These are phyloP conservation scores for Aradus depressus DNA, from an alignment of 2,888 invertebrate genomes.

Conservation along the genomic window DNA sequence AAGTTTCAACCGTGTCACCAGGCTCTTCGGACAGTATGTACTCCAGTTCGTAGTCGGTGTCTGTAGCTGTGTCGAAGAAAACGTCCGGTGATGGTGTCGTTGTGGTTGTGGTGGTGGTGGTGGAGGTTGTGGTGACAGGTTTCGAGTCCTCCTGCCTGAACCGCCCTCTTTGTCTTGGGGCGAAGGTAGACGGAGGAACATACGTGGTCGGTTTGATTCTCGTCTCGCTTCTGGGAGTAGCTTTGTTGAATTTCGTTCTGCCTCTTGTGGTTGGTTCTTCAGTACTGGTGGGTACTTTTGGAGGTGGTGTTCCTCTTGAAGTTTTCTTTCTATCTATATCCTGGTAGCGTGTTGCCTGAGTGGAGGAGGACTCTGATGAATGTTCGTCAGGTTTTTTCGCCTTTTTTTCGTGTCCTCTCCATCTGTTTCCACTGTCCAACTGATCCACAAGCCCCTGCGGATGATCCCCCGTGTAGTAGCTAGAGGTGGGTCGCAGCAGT, in stretches of 20 bases:
- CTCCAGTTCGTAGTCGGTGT: conserved; percentile 23
- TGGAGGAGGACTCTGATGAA: background rate
- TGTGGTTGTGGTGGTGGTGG: conserved; percentile 23
- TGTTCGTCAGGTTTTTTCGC: conserved; percentile 7
- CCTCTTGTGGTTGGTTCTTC: conserved; percentile 18
- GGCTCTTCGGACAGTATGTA: conserved; percentile 24
- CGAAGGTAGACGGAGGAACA: conserved; percentile 5
- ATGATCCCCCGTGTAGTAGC: conserved; percentile 31
- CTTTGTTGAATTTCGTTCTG: conserved; percentile 19
- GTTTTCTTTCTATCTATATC: conserved; percentile 11
- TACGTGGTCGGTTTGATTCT: conserved; percentile 12
- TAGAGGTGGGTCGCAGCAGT: conserved; percentile 25
- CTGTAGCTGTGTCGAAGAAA: conserved; percentile 16
- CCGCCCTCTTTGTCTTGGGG: conserved; percentile 5
- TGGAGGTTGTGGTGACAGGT: background rate
- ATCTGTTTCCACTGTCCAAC: conserved; percentile 25
- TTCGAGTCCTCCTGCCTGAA: conserved; percentile 5
- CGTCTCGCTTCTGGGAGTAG: conserved; percentile 1
- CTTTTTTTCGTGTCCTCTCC: conserved; percentile 22
- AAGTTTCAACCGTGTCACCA: conserved; percentile 23
- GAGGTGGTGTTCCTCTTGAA: conserved; percentile 8
- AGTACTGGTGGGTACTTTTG: background rate
- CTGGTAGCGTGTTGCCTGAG: conserved; percentile 3
- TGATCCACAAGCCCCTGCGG: conserved; percentile 27
- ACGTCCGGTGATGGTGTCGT: conserved; percentile 23